These are phyloP conservation scores for Carcinoscorpius rotundicauda DNA, from an alignment of 1,140 invertebrate genomes.

Conservation along the genomic window DNA sequence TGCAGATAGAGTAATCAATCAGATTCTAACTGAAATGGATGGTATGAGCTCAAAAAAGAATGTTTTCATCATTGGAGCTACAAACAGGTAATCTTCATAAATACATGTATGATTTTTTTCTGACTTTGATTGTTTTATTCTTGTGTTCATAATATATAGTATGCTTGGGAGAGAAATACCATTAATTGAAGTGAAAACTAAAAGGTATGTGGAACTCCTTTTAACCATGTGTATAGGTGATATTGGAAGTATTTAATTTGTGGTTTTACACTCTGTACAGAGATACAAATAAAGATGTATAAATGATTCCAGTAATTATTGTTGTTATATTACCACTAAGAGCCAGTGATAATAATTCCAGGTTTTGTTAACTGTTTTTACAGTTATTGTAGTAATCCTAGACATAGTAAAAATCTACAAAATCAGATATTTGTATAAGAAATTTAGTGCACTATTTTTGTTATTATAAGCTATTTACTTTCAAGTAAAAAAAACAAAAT, in stretches of 20 bases:
- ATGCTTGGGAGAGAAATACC: too few relatives aligned
- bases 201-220: too few relatives aligned
- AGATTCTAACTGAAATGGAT: slow-evolving; percentile 99
- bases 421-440: slow-evolving; percentile 1
- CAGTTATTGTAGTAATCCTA: not conserved
- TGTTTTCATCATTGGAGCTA: slow-evolving; percentile 98
- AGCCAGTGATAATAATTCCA: not conserved
- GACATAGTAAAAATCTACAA: not conserved
- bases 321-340: too few relatives aligned
- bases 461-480: not conserved
- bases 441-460: not conserved
- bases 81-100: slow-evolving; percentile 50
- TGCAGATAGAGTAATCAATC: slow-evolving; percentile 98
- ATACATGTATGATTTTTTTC: too few relatives aligned
- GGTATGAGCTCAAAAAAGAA: slow-evolving; percentile 99
- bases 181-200: too few relatives aligned
- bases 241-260: too few relatives aligned
- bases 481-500: not conserved
- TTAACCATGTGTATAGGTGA: too few relatives aligned
- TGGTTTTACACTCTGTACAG: too few relatives aligned
- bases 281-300: too few relatives aligned
- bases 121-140: too few relatives aligned
- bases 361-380: not conserved
- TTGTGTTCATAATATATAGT: too few relatives aligned
- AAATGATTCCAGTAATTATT: too few relatives aligned